Evolutionary conservation across 2,113 vertebrate species (phyloP).

Genomic region (Corythornis cristatus): DNA sequence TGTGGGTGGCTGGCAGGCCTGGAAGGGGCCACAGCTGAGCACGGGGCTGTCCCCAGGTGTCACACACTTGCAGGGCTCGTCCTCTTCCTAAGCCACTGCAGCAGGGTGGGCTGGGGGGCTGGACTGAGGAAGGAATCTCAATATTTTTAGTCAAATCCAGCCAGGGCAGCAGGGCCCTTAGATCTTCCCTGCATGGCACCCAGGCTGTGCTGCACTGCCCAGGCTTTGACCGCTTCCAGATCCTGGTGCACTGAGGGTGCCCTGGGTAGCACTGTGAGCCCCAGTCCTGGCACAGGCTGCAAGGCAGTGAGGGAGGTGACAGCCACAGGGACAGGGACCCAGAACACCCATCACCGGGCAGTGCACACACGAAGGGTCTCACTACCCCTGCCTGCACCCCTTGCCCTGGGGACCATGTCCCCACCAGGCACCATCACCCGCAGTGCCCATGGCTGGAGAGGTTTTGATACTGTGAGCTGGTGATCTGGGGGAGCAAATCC

Average conservation of each 20-base stretch:
- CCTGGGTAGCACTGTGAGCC: accelerated
- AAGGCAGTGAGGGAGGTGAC: not conserved
- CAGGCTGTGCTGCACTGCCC: accelerated
- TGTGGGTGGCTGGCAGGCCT: not conserved
- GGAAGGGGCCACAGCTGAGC: not conserved
- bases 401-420: accelerated
- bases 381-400: not conserved
- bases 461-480: not conserved
- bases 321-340: accelerated
- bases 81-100: not conserved
- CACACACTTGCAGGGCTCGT: accelerated
- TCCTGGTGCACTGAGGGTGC: too few species aligned
- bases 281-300: not conserved
- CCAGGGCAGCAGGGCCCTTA: not conserved
- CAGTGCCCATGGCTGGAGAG: accelerated
- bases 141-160: not conserved
- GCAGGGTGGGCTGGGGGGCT: not conserved
- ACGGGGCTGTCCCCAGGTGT: not conserved
- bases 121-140: not conserved
- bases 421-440: accelerated
- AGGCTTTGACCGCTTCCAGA: accelerated
- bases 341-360: not conserved
- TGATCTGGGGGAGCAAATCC: not conserved
- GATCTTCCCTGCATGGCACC: accelerated
- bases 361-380: accelerated